These are phyloP conservation scores for Andrena minutula DNA, from an alignment of 2,888 invertebrate species.

Conservation along the genomic window DNA sequence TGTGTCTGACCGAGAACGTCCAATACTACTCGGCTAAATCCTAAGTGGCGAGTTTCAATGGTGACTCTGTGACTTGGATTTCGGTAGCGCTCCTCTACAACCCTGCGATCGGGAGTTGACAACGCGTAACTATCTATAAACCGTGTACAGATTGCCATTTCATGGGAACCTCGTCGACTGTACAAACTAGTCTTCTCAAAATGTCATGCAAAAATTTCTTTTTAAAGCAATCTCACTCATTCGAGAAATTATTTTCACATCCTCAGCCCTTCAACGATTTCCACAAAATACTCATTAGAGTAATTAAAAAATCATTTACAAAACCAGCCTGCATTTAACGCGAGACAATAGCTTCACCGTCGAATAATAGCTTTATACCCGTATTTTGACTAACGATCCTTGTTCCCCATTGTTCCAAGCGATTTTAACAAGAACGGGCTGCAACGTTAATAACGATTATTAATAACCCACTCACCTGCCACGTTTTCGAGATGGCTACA, in stretches of 20 bases:
- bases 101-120: neutral
- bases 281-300: too few relatives aligned
- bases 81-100: neutral
- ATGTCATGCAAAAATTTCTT: too few relatives aligned
- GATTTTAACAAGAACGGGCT: neutral
- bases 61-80: slow-evolving; percentile 3
- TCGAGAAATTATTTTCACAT: too few relatives aligned
- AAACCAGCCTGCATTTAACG: too few relatives aligned
- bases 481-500: slow-evolving; percentile 81
- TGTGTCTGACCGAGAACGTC: slow-evolving; percentile 17
- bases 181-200: too few relatives aligned
- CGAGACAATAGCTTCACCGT: neutral
- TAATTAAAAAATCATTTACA: too few relatives aligned
- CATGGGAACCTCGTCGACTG: neutral
- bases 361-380: neutral
- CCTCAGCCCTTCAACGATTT: too few relatives aligned
- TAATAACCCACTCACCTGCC: slow-evolving; percentile 77
- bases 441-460: neutral
- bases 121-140: neutral
- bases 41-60: neutral
- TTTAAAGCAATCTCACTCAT: too few relatives aligned
- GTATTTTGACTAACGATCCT: neutral
- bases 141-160: neutral
- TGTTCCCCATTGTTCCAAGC: neutral
- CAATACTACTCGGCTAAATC: slow-evolving; percentile 39